Base-by-base conservation (phyloP, 2,888 invertebrate species). In the Agriopis aurantiaria region DNA sequence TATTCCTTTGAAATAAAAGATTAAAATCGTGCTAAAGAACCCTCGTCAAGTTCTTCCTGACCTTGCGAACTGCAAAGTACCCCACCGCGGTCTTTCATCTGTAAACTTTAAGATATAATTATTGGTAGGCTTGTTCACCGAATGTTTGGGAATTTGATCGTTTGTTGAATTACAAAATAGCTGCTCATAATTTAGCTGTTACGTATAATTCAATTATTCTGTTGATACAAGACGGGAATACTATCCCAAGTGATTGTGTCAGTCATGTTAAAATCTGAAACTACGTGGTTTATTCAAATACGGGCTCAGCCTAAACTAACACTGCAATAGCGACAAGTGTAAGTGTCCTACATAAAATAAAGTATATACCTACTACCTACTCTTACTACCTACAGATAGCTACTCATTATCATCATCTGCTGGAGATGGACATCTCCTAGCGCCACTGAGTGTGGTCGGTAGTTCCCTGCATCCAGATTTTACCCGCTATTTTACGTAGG, bases 31-130 rank as follows among this genome's bases (percentile, higher is more conserved):
- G 73, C 71, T 80, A 33, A 33, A 75, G 66, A 74, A 88, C 87
- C 89, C 88, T 89, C 82, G 82, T 88, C 89, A 89, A 80, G 80
- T 78, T 79, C 69, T 79, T 77, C 77, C 82, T 76, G 73, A 76
- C 78, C 75, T 78, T 75, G 77, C 72, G 75, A 70, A 69, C 23
- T 52, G 46, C 52, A n/a, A 68, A 74, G 69, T 64, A 68, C 69
- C 65, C 41, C 59, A 74, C 63, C 69, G 73, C 79, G 80, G 80
- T 80, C 78, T 83, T 79, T 83, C 64, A 71, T 75, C 73, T 74
- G 76, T 72, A 69, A 76, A 74, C 76, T 80, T 67, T 75, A 65
- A 73, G 71, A 78, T 79, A 78, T 79, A 81, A 85, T 85, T 82
- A 84, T 85, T 84, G 76, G 71, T 65, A 72, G 75, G 66, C 75